Conservation (phyloP, 1,140 invertebrate genomes). For the Medauroidea extradentata region DNA sequence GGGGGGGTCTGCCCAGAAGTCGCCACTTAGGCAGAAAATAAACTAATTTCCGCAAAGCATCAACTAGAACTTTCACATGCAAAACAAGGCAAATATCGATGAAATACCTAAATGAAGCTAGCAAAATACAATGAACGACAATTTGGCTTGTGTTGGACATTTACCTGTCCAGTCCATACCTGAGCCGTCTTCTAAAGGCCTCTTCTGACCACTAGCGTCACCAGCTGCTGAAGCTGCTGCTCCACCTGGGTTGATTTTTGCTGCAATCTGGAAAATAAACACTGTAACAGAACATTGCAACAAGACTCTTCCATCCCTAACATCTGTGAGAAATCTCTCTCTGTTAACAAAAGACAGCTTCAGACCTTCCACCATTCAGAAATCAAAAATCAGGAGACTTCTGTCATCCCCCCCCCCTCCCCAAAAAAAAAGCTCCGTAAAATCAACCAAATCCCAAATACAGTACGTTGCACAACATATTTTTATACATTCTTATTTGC, state of each 20-base stretch:
- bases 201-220: slow-evolving; percentile 47
- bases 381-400: no score
- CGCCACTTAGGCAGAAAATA: neutral
- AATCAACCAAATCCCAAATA: no score
- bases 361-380: no score
- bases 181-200: slow-evolving; percentile 68
- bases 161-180: slow-evolving; percentile 38
- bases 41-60: neutral
- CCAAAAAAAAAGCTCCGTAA: no score
- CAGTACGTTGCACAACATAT: no score
- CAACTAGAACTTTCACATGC: neutral
- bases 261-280: slow-evolving; percentile 85
- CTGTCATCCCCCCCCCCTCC: no score
- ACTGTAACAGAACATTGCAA: no score
- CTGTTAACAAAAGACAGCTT: no score
- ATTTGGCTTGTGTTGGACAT: slow-evolving; percentile 11
- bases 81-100: neutral
- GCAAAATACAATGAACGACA: neutral
- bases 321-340: no score
- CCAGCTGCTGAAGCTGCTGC: slow-evolving; percentile 45
- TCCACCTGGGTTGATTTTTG: slow-evolving; percentile 72
- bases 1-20: no score
- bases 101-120: neutral
- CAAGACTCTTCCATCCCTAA: no score
- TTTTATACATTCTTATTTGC: no score